A percentile compares a stretch with the other conserved stretches of the same genome.
phyloP scores from a whole-genome alignment of 2,113 vertebrate genomes.

The Oxyura jamaicensis region DNA sequence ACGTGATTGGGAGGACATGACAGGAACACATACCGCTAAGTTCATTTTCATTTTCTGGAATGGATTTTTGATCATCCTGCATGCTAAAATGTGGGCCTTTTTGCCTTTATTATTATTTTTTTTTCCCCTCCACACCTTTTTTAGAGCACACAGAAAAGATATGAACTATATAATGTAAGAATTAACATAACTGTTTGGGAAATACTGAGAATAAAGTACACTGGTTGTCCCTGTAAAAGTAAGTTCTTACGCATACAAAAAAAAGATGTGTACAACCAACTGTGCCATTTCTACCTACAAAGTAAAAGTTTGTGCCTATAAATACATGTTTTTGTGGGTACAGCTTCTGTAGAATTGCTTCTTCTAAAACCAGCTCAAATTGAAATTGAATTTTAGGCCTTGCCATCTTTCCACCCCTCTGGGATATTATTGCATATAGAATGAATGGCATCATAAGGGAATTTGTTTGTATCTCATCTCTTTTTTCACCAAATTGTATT shows the following conservation, averaged over 20 bases:
- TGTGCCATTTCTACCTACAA: not conserved
- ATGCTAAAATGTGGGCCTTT: slow-evolving; percentile 1
- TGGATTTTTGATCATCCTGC: slow-evolving; percentile 8
- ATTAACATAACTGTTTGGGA: not conserved
- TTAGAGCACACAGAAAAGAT: not conserved
- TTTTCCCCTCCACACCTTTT: not conserved
- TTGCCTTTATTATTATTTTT: no score
- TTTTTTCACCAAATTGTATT: slow-evolving; percentile 39
- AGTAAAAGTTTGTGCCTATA: not conserved
- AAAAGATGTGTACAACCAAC: not conserved
- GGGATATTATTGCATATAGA: slow-evolving; percentile 23
- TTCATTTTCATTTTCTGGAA: not conserved
- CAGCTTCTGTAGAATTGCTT: slow-evolving; percentile 23
- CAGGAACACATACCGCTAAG: not conserved
- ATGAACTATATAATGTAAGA: not conserved
- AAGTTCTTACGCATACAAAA: slow-evolving; percentile 9
- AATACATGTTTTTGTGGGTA: slow-evolving; percentile 5
- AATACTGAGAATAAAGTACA: not conserved
- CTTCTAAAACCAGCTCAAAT: slow-evolving; percentile 17
- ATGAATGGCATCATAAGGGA: slow-evolving; percentile 46
- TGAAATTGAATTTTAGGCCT: slow-evolving; percentile 45
- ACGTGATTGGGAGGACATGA: not conserved
- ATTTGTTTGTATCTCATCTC: slow-evolving; percentile 41
- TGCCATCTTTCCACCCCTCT: slow-evolving; percentile 8
- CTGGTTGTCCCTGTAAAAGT: not conserved